Conservation (phyloP, 2,113 vertebrate species). For the Brachypteracias leptosomus region DNA sequence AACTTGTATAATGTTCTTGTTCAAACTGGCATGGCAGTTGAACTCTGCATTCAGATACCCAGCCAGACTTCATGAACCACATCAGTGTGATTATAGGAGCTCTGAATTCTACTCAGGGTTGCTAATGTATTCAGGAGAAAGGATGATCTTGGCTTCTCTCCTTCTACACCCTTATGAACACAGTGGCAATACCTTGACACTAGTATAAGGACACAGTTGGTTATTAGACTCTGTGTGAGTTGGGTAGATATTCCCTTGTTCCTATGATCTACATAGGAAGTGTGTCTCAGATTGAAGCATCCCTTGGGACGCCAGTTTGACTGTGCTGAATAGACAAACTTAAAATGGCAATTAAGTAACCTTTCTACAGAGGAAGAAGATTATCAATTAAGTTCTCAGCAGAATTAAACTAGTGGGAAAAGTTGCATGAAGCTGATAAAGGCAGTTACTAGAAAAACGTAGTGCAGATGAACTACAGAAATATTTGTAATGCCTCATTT, state of each 20-base stretch:
- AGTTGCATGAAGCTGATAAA: background rate
- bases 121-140: background rate
- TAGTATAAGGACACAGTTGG: background rate
- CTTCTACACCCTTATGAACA: accelerated
- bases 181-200: background rate
- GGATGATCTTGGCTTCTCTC: background rate
- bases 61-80: background rate
- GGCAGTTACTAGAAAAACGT: background rate
- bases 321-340: background rate
- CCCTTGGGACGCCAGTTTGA: background rate
- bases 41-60: background rate
- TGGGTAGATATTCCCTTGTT: background rate
- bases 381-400: background rate
- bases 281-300: background rate
- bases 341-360: background rate
- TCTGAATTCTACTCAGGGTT: background rate
- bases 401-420: background rate
- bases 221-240: background rate
- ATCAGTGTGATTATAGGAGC: background rate
- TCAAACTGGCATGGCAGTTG: background rate
- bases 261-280: background rate
- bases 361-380: background rate
- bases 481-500: background rate
- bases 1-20: background rate
- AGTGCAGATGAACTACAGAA: background rate